phyloP scores from a whole-genome alignment of 1,140 invertebrate genomes.

The Aphelinus atriplicis region DNA sequence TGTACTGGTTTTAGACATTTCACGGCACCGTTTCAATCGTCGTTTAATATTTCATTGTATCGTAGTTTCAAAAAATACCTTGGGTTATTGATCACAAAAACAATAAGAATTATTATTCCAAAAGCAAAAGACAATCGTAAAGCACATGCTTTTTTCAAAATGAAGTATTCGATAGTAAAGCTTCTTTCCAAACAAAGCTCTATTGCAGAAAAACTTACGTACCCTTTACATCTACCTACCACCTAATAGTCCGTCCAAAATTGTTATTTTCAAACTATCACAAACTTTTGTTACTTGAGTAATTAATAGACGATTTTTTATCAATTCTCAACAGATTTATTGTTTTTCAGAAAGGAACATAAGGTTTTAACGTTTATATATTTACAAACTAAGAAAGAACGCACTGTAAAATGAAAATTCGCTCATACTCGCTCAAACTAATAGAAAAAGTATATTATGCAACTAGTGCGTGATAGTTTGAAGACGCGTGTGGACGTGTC shows the following conservation, averaged over 20 bases:
- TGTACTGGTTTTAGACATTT: too few species aligned
- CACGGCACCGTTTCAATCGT: too few species aligned
- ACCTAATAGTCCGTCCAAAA: slow-evolving; percentile 43
- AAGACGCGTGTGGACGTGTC: too few species aligned
- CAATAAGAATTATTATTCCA: not conserved
- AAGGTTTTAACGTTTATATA: slow-evolving; percentile 16
- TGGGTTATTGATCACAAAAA: not conserved
- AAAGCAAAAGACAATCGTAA: not conserved
- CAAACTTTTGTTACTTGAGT: not conserved
- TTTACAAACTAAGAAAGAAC: slow-evolving; percentile 22
- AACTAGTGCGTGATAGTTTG: too few species aligned
- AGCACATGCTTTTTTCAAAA: not conserved
- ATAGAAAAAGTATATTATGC: too few species aligned
- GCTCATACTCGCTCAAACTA: too few species aligned
- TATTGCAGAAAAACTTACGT: slow-evolving; percentile 42
- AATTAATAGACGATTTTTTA: not conserved
- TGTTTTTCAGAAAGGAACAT: slow-evolving; percentile 18
- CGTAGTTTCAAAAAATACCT: not conserved
- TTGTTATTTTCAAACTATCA: slow-evolving; percentile 1
- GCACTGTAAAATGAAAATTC: slow-evolving; percentile 9
- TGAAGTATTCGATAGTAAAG: not conserved
- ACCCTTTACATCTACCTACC: slow-evolving; percentile 52
- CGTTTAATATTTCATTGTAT: not conserved
- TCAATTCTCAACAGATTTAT: slow-evolving; percentile 4
- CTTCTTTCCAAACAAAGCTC: slow-evolving; percentile 7